Evolutionary conservation across 2,113 vertebrate genomes (phyloP).

Genomic region (Eudyptes chrysolophus): DNA sequence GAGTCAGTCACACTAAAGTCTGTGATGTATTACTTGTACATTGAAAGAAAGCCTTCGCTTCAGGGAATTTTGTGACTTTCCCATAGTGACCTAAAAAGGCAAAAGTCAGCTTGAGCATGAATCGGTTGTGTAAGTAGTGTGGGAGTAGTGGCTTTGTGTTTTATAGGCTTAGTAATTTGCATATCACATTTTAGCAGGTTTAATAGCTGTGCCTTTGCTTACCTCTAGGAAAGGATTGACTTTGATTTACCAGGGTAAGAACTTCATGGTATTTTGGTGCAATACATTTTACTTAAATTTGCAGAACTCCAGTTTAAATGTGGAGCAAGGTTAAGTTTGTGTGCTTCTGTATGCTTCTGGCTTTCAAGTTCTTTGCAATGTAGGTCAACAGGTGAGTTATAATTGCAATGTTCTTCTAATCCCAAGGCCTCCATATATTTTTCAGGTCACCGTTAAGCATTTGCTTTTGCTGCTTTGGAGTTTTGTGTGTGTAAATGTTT

Average conservation of each 20-base stretch:
- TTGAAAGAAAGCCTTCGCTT: background rate
- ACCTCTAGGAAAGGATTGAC: background rate
- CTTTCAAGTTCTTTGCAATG: background rate
- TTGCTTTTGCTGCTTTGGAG: slow-evolving; percentile 12
- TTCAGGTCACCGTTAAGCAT: slow-evolving; percentile 16
- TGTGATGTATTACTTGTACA: background rate
- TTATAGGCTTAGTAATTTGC: background rate
- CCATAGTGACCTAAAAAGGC: background rate
- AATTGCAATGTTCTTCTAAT: slow-evolving; percentile 25
- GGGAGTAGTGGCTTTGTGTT: background rate
- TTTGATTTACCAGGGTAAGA: background rate
- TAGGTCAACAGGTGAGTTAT: slow-evolving; percentile 43
- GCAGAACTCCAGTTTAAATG: background rate
- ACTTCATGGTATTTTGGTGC: background rate
- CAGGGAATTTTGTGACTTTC: background rate
- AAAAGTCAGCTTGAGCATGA: background rate
- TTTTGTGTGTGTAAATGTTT: background rate
- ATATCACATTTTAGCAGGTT: background rate
- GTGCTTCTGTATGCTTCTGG: background rate
- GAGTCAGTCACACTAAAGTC: background rate
- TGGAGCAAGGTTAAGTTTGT: background rate
- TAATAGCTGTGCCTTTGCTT: background rate
- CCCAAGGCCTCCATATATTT: background rate
- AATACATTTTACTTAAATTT: background rate
- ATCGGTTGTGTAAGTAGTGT: background rate